Evolutionary conservation across 2,888 invertebrate genomes (phyloP), one percentile per base, ranked within the genome.

Genomic region (Phorcus lineatus): DNA sequence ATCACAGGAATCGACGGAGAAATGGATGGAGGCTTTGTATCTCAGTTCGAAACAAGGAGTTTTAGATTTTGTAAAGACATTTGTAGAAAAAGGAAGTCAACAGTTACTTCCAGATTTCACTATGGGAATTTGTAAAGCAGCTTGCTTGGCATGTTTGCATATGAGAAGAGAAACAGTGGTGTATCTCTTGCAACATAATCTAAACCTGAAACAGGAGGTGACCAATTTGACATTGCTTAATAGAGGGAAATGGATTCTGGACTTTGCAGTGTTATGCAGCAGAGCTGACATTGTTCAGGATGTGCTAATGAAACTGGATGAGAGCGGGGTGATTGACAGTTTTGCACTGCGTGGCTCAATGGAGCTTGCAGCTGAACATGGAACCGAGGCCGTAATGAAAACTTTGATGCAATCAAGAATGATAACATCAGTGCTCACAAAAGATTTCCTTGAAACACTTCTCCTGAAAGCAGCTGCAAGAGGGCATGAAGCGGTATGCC

Each of bases 341-440:
- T n/a, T 57, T 17, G 55, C 9, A 57, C 13, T 55, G 17, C 40
- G 78, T 36, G 57, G 40, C 2, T 28, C 13, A 9, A 62, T 57
- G 36, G 77, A 62, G 22, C 40, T 70, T 13, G 31, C 70, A 19
- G 28, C 70, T 16, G 19, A 70, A 31, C 70, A 77, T 77, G 77
- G 36, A 22, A 62, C 24, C 17, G 57, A 77, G 16, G 62, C 31
- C 1, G 62, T 70, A 19, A n/a, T 70, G 28, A 24, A 9, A n/a
- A 31, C 40, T 24, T 19, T 76, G 53, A n/a, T 70, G 16, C 31
- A 70, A 19, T 70, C 31, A 9, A 70, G 70, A 70, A 70, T 31
- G 70, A 36, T 70, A 28, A 70, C 31, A 0, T 6, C 70, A 36
- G 70, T 40, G 16, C 36, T 70, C 19, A 70, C 36, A 31, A 70